Conservation (phyloP, 35 echinoderm and acorn worm species). For the Holothuria glaberrima region DNA sequence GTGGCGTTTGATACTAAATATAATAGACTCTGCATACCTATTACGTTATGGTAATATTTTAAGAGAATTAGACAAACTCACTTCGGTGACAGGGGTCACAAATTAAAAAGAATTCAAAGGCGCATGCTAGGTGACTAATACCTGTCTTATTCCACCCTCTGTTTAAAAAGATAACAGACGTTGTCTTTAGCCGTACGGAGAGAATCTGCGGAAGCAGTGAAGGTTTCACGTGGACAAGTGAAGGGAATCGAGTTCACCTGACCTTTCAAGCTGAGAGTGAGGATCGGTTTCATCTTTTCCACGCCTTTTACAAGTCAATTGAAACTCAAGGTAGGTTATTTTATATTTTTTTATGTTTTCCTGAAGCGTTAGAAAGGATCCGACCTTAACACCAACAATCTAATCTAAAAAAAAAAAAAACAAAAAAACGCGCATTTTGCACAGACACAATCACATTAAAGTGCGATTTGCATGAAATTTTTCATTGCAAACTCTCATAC, state of each 20-base stretch:
- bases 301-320: constrained; percentile 1
- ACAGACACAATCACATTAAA: not conserved
- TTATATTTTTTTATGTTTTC: not conserved
- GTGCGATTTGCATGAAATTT: not conserved
- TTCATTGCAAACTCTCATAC: not conserved
- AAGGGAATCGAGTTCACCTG: constrained; percentile 5
- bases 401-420: not conserved
- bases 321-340: constrained; percentile 11
- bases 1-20: no score
- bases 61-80: no score
- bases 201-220: constrained; percentile 8
- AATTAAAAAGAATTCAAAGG: no score
- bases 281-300: constrained; percentile 6
- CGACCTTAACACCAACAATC: not conserved
- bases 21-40: no score
- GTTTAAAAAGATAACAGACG: constrained; percentile 16
- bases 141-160: no score
- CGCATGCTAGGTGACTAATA: no score
- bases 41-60: no score
- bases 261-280: constrained; percentile 19
- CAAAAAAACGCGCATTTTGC: not conserved
- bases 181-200: constrained; percentile 19
- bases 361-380: not conserved
- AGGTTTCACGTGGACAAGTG: constrained; percentile 29
- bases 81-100: no score